Percentiles rank a stretch among this genome's conserved stretches.
Conservation (phyloP, 1,140 invertebrate genomes). For the Anastrepha obliqua region DNA sequence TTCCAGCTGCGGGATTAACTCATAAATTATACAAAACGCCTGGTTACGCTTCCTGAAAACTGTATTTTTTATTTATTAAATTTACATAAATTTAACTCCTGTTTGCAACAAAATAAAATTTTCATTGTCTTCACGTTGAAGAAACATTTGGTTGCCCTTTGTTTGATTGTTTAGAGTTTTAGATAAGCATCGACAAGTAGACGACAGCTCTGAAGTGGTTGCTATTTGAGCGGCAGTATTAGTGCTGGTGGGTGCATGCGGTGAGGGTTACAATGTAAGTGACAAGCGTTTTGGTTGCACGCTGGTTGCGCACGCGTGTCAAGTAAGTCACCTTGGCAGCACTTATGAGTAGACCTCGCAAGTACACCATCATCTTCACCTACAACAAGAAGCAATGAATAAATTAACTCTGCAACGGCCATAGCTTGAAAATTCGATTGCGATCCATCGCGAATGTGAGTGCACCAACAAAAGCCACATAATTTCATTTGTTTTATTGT, state of each 20-base stretch:
- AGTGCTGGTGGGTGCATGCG: not conserved
- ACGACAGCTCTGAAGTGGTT: not conserved
- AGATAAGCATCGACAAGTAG: constrained; percentile 47
- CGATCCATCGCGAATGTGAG: not conserved
- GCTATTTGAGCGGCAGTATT: not conserved
- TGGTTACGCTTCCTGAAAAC: constrained; percentile 48
- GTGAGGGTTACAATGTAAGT: constrained; percentile 6
- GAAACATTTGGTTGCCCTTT: not conserved
- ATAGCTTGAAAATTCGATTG: not conserved
- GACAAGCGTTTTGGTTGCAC: constrained; percentile 23
- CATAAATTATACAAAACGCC: constrained; percentile 52
- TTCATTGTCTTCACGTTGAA: not conserved
- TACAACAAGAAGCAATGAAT: constrained; percentile 20
- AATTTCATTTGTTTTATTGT: constrained; percentile 14
- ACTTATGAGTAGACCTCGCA: not conserved
- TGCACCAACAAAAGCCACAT: not conserved
- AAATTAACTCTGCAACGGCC: constrained; percentile 35
- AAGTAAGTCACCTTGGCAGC: constrained; percentile 24
- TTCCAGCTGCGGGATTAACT: constrained; percentile 40
- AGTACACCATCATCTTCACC: not conserved
- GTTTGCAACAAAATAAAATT: not conserved
- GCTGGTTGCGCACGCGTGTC: not conserved
- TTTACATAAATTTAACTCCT: constrained; percentile 53
- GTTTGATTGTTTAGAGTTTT: constrained; percentile 37
- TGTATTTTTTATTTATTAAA: constrained; percentile 23